Conservation (phyloP, 2,888 invertebrate genomes). For the Stenodema calcarata region DNA sequence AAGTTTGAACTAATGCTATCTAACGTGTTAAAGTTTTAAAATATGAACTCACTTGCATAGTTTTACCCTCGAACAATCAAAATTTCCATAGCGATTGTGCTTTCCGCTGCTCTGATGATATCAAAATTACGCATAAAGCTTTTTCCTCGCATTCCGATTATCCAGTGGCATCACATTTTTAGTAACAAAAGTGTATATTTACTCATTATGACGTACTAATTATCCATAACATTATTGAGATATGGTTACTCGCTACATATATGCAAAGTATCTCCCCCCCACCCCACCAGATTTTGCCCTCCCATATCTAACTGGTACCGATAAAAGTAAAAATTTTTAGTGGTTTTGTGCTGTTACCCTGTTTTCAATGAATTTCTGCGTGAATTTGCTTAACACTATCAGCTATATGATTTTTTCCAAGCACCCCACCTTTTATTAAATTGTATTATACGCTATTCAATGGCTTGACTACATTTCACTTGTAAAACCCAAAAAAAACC, state of each 20-base stretch:
- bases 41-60: neutral
- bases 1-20: conserved; percentile 18
- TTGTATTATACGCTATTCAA: neutral
- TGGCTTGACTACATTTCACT: neutral
- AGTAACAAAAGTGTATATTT: neutral
- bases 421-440: neutral
- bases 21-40: neutral
- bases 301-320: too few species aligned
- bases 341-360: neutral
- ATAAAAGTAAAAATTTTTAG: too few species aligned
- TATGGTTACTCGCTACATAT: too few species aligned
- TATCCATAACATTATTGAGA: too few species aligned
- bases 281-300: too few species aligned
- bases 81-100: neutral
- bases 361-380: neutral
- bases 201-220: too few species aligned
- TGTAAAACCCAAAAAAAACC: too few species aligned
- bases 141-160: neutral
- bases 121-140: neutral
- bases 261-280: too few species aligned
- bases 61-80: neutral
- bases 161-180: neutral
- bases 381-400: neutral
- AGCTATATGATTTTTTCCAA: neutral
- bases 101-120: neutral